These are phyloP conservation scores for Pseudococcus longispinus DNA, from an alignment of 2,888 invertebrate species.

Conservation along the genomic window DNA sequence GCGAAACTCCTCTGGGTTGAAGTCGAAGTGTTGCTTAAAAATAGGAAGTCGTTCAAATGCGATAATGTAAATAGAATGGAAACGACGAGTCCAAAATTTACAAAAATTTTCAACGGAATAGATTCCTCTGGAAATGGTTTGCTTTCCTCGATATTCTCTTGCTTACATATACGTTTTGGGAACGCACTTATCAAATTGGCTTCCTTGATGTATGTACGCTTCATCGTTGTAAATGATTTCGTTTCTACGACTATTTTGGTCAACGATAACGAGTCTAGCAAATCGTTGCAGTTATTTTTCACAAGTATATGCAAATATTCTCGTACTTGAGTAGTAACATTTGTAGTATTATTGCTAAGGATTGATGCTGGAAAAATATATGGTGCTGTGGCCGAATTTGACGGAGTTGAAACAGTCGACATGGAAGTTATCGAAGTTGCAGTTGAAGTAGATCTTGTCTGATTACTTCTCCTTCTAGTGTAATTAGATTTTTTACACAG, in stretches of 20 bases:
- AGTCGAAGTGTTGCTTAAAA: conserved; percentile 64
- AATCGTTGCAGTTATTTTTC: background rate
- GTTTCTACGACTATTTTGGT: background rate
- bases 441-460: background rate
- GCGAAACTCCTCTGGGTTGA: conserved; percentile 66
- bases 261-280: background rate
- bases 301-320: background rate
- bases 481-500: background rate
- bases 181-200: background rate
- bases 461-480: no score
- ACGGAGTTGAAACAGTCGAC: background rate
- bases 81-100: conserved; percentile 64
- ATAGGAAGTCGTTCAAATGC: conserved; percentile 64
- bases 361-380: background rate
- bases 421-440: background rate
- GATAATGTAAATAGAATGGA: conserved; percentile 64
- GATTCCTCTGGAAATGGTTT: background rate
- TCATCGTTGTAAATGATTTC: background rate
- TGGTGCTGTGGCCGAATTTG: background rate
- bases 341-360: background rate
- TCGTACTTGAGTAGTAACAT: background rate
- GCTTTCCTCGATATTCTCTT: background rate
- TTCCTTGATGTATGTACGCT: background rate
- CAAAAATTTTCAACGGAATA: conserved; percentile 59
- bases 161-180: background rate